phyloP scores from a whole-genome alignment of 1,140 invertebrate genomes.

The Camponotus pennsylvanicus region DNA sequence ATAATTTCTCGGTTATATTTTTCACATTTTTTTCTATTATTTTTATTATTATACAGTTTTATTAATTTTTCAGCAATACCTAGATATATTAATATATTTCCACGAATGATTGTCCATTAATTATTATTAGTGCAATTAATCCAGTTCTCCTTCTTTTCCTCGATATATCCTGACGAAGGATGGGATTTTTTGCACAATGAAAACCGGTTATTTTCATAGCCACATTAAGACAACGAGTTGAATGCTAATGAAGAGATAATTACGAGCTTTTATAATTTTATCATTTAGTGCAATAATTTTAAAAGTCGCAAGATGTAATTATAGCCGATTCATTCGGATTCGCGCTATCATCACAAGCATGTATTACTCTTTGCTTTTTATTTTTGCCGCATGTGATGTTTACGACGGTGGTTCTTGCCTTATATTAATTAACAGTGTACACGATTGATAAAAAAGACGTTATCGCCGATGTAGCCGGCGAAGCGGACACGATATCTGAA shows the following conservation, averaged over 20 bases:
- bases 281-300: conserved; percentile 34
- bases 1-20: not conserved
- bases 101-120: not conserved
- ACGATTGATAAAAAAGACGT: conserved; percentile 6
- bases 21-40: not conserved
- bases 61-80: not conserved
- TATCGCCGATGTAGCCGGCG: not conserved
- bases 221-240: conserved; percentile 10
- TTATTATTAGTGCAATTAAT: not conserved
- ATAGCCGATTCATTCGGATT: conserved; percentile 7
- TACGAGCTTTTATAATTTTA: conserved; percentile 7
- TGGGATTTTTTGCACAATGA: conserved; percentile 11
- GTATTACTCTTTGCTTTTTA: not conserved
- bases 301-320: conserved; percentile 8
- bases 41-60: not conserved
- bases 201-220: conserved; percentile 15
- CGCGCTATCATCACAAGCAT: conserved; percentile 3
- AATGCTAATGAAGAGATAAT: conserved; percentile 23
- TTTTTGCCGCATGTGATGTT: not conserved
- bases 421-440: conserved; percentile 23
- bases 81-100: not conserved
- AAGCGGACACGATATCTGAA: not conserved
- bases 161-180: not conserved
- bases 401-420: not conserved
- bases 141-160: not conserved